Base-by-base conservation (phyloP, 23 tunicate species). In the Clavelina lepadiformis region DNA sequence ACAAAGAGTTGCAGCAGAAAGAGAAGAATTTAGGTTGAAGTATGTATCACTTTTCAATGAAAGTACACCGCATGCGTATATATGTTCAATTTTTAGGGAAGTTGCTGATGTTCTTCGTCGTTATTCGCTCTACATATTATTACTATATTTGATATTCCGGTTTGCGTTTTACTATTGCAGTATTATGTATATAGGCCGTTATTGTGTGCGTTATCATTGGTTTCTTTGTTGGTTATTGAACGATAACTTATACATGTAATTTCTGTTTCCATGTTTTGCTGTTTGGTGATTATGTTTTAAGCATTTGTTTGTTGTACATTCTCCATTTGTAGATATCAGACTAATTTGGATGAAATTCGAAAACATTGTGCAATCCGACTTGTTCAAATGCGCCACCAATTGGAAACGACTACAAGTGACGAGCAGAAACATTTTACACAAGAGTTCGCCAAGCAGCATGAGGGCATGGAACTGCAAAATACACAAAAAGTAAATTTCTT, bases 11-110 rank as follows among this genome's bases (percentile, higher is more conserved):
- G 25, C 27, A 6, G 21, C 31, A 15, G 78, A 76, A 73, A 59
- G 56, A 1, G 80, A 46, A 19, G 71, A 84, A 15, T 31, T 73
- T 21, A 84, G 76, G 53, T 28, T 31, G 41, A 84, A 63, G 93
- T 82, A 1, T 30, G 49, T 31, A n/a, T 11, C 38, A 38, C n/a
- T n/a, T n/a, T n/a, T n/a, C n/a, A 38, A 55, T 20, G 7, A 28
- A 60, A 22, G 25, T 18, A 44, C n/a, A n/a, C n/a, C n/a, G n/a
- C n/a, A n/a, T n/a, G n/a, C n/a, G n/a, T n/a, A n/a, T n/a, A n/a
- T n/a, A n/a, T n/a, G n/a, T n/a, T n/a, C n/a, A n/a, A n/a, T n/a
- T n/a, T 41, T 15, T 15, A 41, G 11, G 15, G 11, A 41, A 41
- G 13, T 11, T 41, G 49, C 49, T 11, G 11, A 11, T 21, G 11